Evolutionary conservation across 2,797 vertebrate species (phyloP), one percentile per base, ranked within the genome.

Genomic region (Pangasius larnaudii): DNA sequence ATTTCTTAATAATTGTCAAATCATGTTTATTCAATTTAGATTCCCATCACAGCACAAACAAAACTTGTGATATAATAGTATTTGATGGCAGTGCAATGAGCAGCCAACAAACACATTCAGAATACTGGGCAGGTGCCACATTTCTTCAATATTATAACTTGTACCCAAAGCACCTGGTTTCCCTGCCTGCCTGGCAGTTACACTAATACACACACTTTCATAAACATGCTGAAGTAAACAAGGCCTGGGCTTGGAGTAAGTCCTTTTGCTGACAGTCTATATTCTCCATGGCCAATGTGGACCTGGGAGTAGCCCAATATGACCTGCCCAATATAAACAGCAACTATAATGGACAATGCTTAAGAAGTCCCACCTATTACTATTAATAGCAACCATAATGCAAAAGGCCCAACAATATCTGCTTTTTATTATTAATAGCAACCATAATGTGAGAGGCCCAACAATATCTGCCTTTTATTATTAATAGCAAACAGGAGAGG

Each of bases 231-330:
- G 87, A 91, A 67, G 87, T 88, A 90, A 85, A 90, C 88, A 92
- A 87, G 77, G 46, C 49, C 49, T 36, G 82, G 90, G 88, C 86
- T 27, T 63, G 24, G 58, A 65, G 75, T 82, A 61, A 51, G 4
- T 51, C 39, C 2, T 42, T 77, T 85, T 82, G 42, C 36, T 89
- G 86, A 65, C 85, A 92, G 42, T 89, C 86, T 91, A 90, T 90
- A 89, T 93, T 95, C 93, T 93, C 95, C 95, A 95, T 89, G 85
- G 94, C 91, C 93, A 96, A 94, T 79, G 88, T 88, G 88, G 87
- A 91, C 90, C 92, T 87, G 39, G 79, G 85, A 78, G 91, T 88
- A 84, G 89, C 89, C 89, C 86, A 59, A 84, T 61, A 87, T 90
- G 92, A 93, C 94, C 93, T 93, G 77, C 94, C 95, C 46, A 84